Conservation (phyloP, 2,113 vertebrate species). For the Pimephales promelas region DNA sequence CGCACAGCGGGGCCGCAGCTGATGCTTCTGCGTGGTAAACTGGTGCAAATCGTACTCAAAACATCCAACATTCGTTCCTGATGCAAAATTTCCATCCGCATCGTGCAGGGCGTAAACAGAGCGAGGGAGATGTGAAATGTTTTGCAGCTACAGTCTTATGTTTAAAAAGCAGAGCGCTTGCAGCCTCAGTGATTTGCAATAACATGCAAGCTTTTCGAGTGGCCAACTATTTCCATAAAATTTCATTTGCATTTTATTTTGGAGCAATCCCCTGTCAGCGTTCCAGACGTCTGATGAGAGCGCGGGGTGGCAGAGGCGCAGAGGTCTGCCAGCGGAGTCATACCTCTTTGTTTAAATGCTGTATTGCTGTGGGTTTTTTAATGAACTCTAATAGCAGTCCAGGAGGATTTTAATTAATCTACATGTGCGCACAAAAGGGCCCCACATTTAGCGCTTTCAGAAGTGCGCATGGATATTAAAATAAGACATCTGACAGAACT, state of each 20-base stretch:
- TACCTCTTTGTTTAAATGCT: slow-evolving; percentile 76
- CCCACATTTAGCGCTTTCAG: slow-evolving; percentile 60
- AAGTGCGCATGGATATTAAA: slow-evolving; percentile 67
- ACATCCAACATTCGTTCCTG: slow-evolving; percentile 18
- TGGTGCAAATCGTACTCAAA: background rate
- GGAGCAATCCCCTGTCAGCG: slow-evolving; percentile 49
- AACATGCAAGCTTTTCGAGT: slow-evolving; percentile 47
- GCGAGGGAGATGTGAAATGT: background rate
- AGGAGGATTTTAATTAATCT: slow-evolving; percentile 79
- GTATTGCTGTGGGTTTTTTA: slow-evolving; percentile 73
- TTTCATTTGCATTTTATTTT: slow-evolving; percentile 55
- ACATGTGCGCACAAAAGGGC: slow-evolving; percentile 65
- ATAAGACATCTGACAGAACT: slow-evolving; percentile 71
- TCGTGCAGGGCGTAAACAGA: slow-evolving; percentile 23
- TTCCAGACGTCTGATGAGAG: slow-evolving; percentile 51
- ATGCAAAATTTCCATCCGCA: slow-evolving; percentile 16
- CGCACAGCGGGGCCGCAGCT: slow-evolving; percentile 3
- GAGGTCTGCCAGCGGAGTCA: slow-evolving; percentile 47
- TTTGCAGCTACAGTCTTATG: slow-evolving; percentile 6
- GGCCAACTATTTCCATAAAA: slow-evolving; percentile 53
- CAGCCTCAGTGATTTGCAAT: slow-evolving; percentile 32
- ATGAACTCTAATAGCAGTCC: slow-evolving; percentile 77
- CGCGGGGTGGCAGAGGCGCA: slow-evolving; percentile 28
- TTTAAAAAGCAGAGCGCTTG: slow-evolving; percentile 26
- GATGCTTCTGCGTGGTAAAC: background rate